Evolutionary conservation across 92 coral and sea anemone genomes (phyloP), one percentile per base, ranked within the genome.

Genomic region (Montipora capitata): DNA sequence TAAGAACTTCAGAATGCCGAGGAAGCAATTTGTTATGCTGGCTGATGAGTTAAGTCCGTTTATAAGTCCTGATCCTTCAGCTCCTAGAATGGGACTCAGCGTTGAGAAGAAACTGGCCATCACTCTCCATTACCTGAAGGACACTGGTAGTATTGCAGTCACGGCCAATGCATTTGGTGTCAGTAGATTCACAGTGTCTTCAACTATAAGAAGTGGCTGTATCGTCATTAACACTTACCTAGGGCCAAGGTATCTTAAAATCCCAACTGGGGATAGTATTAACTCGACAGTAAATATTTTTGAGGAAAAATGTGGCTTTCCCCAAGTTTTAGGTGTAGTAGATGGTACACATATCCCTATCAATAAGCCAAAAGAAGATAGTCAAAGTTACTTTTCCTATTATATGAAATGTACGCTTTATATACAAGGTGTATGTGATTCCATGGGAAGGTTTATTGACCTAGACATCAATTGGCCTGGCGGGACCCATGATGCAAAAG

Each of bases 381-480:
- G 0, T 48, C 52, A 48, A 10, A 48, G 10, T 48, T 48, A 48
- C 52, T 3, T 48, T 48, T 48, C 10, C 52, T 48, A 48, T 48
- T 5, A 48, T 5, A 48, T 48, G 52, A 48, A 48, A 48, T 48
- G 10, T 48, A 48, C 6, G 0, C 52, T 48, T 13, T 78, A 43
- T 65, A 88, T 91, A 44, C 94, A 91, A 81, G 94, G 79, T 51
- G 90, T 85, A 49, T 85, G 91, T 80, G 80, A 73, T 68, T 79
- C 61, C 70, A 86, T 57, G 40, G 94, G 92, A 20, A 17, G 56
- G 42, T 92, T 92, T 18, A 48, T 88, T n/a, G 85, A 88, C 74
- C 90, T 88, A 27, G 95, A 91, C 18, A 73, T 87, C 56, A 68
- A 82, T 15, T 91, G 94, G 91, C 86, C 94, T n/a, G 88, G 91